Conservation (phyloP, 1,140 invertebrate species). For the Zaprionus ghesquierei region DNA sequence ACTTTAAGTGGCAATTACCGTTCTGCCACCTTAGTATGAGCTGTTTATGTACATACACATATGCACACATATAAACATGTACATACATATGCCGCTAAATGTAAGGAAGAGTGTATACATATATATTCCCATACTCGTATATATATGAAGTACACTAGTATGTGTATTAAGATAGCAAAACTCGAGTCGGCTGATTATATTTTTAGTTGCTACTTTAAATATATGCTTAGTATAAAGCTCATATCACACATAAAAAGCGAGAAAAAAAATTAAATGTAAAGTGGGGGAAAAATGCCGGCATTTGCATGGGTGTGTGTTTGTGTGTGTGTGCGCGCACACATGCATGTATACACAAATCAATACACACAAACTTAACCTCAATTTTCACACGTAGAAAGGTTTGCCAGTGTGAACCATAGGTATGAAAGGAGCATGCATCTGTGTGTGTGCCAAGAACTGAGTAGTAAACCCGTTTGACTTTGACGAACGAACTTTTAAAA, state of each 20-base stretch:
- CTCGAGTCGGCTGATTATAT: slow-evolving; percentile 36
- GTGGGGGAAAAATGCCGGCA: slow-evolving; percentile 27
- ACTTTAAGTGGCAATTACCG: slow-evolving; percentile 37
- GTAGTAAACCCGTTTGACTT: slow-evolving; percentile 72
- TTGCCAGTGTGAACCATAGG: slow-evolving; percentile 8
- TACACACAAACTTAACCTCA: slow-evolving; percentile 43
- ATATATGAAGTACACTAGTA: slow-evolving; percentile 4
- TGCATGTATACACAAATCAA: slow-evolving; percentile 34
- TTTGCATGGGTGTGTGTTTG: slow-evolving; percentile 5
- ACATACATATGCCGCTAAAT: background rate
- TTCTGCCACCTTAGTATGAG: slow-evolving; percentile 20
- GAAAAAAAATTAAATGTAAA: background rate
- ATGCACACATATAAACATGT: slow-evolving; percentile 2
- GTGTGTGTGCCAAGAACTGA: slow-evolving; percentile 44
- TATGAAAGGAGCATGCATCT: background rate
- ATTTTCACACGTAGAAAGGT: slow-evolving; percentile 16
- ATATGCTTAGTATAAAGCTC: slow-evolving; percentile 3
- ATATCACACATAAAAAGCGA: background rate
- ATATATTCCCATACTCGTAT: background rate
- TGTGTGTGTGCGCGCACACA: background rate
- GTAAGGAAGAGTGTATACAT: background rate
- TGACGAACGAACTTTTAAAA: slow-evolving; percentile 55
- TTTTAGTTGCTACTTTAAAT: slow-evolving; percentile 34
- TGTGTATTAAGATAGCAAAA: slow-evolving; percentile 28
- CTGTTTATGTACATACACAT: slow-evolving; percentile 18